A percentile compares a stretch with the other conserved stretches of the same genome.
phyloP scores from a whole-genome alignment of 2,113 vertebrate species.

The Trochalopteron elliotii region DNA sequence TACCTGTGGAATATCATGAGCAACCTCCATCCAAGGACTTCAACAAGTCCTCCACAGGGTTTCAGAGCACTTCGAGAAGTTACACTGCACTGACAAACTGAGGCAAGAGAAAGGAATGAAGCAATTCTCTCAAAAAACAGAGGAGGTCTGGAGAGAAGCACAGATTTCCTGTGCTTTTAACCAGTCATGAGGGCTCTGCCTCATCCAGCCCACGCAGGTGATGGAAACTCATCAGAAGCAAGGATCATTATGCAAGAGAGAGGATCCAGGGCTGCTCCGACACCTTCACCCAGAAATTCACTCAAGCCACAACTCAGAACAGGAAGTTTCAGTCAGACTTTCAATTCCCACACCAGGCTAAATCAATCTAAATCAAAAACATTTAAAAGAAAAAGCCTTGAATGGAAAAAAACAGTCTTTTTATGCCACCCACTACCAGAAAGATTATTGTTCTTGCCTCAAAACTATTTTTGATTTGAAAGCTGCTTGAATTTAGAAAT shows the following conservation, averaged over 20 bases:
- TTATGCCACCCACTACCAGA: conserved; percentile 50
- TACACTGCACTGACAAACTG: not conserved
- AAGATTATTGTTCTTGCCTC: conserved; percentile 26
- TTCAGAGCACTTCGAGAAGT: not conserved
- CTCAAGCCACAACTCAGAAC: conserved; percentile 47
- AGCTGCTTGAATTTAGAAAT: conserved; percentile 25
- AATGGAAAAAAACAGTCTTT: conserved; percentile 47
- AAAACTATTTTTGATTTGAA: conserved; percentile 44
- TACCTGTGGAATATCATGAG: not conserved
- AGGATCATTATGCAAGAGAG: conserved; percentile 35
- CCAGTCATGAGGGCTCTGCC: not conserved
- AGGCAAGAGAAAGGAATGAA: not conserved
- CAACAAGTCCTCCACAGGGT: not conserved
- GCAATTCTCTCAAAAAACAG: not conserved
- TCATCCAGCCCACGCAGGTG: conserved; percentile 18
- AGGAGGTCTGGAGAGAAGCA: not conserved
- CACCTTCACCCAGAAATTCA: conserved; percentile 23
- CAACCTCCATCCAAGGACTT: not conserved
- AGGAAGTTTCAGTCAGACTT: conserved; percentile 64
- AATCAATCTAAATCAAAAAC: conserved; percentile 47
- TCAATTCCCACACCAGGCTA: conserved; percentile 55
- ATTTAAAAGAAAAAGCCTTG: conserved; percentile 3
- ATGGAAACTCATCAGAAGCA: conserved; percentile 32
- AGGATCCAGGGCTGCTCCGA: not conserved
- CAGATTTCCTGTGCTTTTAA: conserved; percentile 43